phyloP scores from a whole-genome alignment of 2,888 invertebrate species.

The Panzeria rudis region DNA sequence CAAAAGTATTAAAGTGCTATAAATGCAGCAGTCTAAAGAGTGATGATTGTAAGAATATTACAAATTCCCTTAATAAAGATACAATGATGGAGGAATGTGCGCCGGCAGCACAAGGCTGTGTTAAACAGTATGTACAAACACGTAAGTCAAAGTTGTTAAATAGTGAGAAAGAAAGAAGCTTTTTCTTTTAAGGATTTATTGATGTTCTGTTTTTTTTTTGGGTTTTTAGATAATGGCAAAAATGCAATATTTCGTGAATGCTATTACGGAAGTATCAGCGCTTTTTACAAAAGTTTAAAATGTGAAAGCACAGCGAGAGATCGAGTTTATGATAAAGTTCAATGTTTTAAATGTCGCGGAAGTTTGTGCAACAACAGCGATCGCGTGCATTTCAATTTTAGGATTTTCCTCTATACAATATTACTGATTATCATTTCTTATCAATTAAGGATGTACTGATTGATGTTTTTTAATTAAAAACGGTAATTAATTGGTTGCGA shows the following conservation, averaged over 20 bases:
- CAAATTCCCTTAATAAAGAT: not conserved
- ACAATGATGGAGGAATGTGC: not conserved
- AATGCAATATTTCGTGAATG: conserved; percentile 39
- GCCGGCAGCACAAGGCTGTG: conserved; percentile 27
- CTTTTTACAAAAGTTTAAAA: conserved; percentile 1
- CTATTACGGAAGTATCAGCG: conserved; percentile 34
- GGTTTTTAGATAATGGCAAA: conserved; percentile 25
- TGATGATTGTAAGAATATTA: conserved; percentile 30
- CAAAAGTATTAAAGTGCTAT: conserved; percentile 5
- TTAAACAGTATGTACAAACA: conserved; percentile 17
- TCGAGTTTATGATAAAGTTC: not conserved
- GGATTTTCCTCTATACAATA: not conserved
- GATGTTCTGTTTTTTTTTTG: too few species aligned
- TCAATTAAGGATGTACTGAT: conserved; percentile 2
- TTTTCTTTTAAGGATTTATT: not conserved
- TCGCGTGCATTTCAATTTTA: not conserved
- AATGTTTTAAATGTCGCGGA: conserved; percentile 36
- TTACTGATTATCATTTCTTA: not conserved
- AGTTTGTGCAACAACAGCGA: conserved; percentile 27
- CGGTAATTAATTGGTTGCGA: not conserved
- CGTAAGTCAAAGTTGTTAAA: not conserved
- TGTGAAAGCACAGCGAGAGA: not conserved
- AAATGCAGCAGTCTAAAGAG: conserved; percentile 19
- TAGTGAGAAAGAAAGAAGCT: not conserved
- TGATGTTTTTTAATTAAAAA: not conserved